phyloP scores from a whole-genome alignment of 2,113 vertebrate species.

The Alligator mississippiensis region DNA sequence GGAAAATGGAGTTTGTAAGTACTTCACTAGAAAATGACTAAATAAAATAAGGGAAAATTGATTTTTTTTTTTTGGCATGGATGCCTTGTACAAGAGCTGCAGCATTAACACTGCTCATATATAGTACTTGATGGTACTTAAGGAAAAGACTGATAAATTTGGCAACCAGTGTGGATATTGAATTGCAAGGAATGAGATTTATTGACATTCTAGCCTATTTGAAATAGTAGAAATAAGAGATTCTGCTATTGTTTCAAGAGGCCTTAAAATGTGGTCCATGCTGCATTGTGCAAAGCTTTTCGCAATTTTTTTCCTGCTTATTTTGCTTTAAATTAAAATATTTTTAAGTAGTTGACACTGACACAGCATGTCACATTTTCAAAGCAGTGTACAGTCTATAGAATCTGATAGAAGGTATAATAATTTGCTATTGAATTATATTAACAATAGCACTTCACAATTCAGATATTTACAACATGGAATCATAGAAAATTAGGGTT shows the following conservation, averaged over 20 bases:
- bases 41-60: background rate
- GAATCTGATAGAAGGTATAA: background rate
- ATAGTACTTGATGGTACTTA: background rate
- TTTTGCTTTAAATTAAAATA: background rate
- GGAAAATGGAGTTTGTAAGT: background rate
- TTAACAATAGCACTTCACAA: background rate
- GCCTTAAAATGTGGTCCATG: background rate
- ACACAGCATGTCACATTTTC: background rate
- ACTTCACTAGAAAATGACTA: background rate
- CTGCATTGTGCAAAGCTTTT: background rate
- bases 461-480: background rate
- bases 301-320: background rate
- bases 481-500: no score
- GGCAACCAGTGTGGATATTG: background rate
- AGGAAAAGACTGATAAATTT: background rate
- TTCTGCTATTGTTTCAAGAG: background rate
- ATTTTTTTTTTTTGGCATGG: background rate
- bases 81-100: background rate
- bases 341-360: background rate
- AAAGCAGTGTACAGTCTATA: background rate
- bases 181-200: background rate
- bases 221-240: background rate
- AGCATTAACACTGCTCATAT: background rate
- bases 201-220: background rate
- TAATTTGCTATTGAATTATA: rapidly evolving